Conservation (phyloP, 2,797 vertebrate genomes). For the Acrossocheilus fasciatus region DNA sequence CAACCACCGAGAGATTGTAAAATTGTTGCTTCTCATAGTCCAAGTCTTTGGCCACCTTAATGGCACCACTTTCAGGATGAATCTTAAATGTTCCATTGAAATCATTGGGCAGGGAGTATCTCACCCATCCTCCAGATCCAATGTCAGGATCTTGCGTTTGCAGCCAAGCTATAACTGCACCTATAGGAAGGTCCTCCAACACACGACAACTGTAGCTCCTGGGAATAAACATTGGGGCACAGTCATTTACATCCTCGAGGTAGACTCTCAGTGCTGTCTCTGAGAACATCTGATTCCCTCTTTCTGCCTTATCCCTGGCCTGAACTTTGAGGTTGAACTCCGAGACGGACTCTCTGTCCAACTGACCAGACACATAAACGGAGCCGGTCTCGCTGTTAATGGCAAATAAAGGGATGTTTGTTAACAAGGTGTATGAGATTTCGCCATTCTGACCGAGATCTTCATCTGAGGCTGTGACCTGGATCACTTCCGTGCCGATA, state of each 20-base stretch:
- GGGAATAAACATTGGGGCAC: constrained; percentile 90
- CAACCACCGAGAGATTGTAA: constrained; percentile 90
- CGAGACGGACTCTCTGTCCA: constrained; percentile 87
- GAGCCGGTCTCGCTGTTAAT: constrained; percentile 89
- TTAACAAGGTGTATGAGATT: constrained; percentile 86
- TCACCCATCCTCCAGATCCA: constrained; percentile 87
- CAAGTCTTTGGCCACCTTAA: constrained; percentile 86
- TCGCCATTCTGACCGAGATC: constrained; percentile 89
- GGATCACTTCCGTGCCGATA: constrained; percentile 82
- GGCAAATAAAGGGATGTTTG: constrained; percentile 84
- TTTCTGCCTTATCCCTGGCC: constrained; percentile 88
- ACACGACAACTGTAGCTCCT: constrained; percentile 87
- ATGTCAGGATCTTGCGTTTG: constrained; percentile 91
- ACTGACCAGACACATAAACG: constrained; percentile 82
- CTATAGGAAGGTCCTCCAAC: constrained; percentile 91
- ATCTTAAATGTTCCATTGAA: constrained; percentile 92
- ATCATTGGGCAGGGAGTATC: constrained; percentile 86
- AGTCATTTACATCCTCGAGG: constrained; percentile 94
- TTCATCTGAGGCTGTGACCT: constrained; percentile 84
- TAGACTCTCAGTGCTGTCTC: constrained; percentile 86
- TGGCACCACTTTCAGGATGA: constrained; percentile 85
- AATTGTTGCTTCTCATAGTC: constrained; percentile 94
- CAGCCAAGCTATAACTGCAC: constrained; percentile 89
- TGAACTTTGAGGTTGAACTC: constrained; percentile 86
- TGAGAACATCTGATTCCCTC: constrained; percentile 85